Evolutionary conservation across 2,113 vertebrate genomes (phyloP), one percentile per base, ranked within the genome.

Genomic region (Poeciliopsis prolifica): DNA sequence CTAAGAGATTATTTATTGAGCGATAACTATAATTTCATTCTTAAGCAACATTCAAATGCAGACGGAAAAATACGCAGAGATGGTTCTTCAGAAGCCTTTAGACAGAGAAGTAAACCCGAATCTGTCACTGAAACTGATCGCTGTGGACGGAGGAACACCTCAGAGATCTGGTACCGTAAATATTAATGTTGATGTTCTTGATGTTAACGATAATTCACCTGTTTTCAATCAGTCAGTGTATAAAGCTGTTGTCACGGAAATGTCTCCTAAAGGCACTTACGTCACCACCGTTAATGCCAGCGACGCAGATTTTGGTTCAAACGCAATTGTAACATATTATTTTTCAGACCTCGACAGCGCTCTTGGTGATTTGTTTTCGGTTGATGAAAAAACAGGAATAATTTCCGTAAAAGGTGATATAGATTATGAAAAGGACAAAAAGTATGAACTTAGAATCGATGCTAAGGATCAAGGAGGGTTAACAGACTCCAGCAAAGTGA

Each of bases 51-150:
- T 8, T 81, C 78, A 12, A 93, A 86, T 15, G 19, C 84, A 0
- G 94, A 94, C 14, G 91, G 91, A 0, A 94, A 28, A 86, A 5
- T 82, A 84, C 0, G 76, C 85, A 0, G 94, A 95, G 58, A 74
- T 96, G 44, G 62, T 96, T 0, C 63, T 96, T 26, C 90, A 95
- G 69, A 95, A 93, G 60, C 31, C 69, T 0, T 78, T 96, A 54
- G 94, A 96, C 29, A 31, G 94, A 68, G 92, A 93, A 22, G 1
- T 5, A 31, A 7, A 82, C 4, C 83, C 83, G 0, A 15, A 29
- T 11, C 40, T 92, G 0, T 80, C 79, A 0, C 28, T 92, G 1
- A 84, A 89, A 7, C 63, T 92, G 1, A 86, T 89, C 2, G 92
- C 91, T 7, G 81, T 89, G 0, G 91, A 93, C 58, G 90, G 92